Evolutionary conservation across 1,140 invertebrate species (phyloP).

Genomic region (Drosophila virilis): DNA sequence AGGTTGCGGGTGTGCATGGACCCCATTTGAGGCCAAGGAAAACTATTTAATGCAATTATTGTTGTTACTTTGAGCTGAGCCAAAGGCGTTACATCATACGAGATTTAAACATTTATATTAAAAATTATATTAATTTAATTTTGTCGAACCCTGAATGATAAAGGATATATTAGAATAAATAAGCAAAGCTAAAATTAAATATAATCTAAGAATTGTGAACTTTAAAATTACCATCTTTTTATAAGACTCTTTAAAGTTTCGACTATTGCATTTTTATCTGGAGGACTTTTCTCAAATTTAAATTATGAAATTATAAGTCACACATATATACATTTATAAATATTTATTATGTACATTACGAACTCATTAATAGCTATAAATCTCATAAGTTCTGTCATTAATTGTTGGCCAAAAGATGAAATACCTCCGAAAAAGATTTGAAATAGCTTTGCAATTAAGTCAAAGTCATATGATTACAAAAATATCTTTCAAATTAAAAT

Average conservation of each 20-base stretch:
- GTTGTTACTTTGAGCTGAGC: neutral
- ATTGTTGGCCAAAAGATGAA: neutral
- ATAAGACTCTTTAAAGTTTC: too few relatives aligned
- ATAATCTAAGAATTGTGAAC: too few relatives aligned
- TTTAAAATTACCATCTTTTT: too few relatives aligned
- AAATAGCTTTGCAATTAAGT: neutral
- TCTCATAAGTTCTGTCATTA: neutral
- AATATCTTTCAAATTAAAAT: neutral
- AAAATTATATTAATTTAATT: neutral
- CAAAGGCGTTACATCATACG: neutral
- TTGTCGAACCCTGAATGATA: neutral
- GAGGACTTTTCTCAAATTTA: too few relatives aligned
- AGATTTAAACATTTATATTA: neutral
- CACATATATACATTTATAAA: too few relatives aligned
- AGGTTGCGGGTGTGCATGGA: neutral
- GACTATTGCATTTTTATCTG: too few relatives aligned
- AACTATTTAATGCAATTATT: constrained; percentile 33
- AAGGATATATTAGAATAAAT: too few relatives aligned
- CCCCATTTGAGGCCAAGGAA: constrained; percentile 47
- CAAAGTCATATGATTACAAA: constrained; percentile 3
- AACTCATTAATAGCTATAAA: neutral
- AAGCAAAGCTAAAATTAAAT: too few relatives aligned
- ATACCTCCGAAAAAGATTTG: neutral
- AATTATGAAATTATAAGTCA: too few relatives aligned
- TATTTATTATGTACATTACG: neutral